phyloP scores from a whole-genome alignment of 2,888 invertebrate genomes.

The Ethmia dodecea region DNA sequence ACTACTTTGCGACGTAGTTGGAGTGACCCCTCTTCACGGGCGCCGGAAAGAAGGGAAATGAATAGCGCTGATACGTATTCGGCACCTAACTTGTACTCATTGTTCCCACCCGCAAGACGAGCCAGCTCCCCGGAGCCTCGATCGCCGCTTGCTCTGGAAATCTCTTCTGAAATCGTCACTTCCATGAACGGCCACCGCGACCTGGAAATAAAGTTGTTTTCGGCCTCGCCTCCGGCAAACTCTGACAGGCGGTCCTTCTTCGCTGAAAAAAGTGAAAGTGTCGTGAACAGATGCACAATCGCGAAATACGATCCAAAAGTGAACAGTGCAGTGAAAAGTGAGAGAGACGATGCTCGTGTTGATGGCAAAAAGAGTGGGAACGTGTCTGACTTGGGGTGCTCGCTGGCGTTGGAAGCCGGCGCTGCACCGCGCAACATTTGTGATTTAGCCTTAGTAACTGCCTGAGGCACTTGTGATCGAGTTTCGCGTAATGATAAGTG shows the following conservation, averaged over 20 bases:
- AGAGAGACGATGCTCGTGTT: slow-evolving; percentile 42
- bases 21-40: slow-evolving; percentile 79
- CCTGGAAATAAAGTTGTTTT: slow-evolving; percentile 87
- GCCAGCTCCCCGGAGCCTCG: slow-evolving; percentile 61
- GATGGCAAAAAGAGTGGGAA: slow-evolving; percentile 55
- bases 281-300: slow-evolving; percentile 58
- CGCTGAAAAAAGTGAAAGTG: slow-evolving; percentile 73
- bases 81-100: slow-evolving; percentile 65
- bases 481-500: slow-evolving; percentile 37
- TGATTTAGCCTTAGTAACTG: slow-evolving; percentile 76
- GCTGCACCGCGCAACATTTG: slow-evolving; percentile 62
- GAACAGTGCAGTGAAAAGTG: slow-evolving; percentile 65
- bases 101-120: slow-evolving; percentile 62
- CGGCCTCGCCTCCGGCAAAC: slow-evolving; percentile 76
- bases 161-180: slow-evolving; percentile 87
- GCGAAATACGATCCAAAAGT: slow-evolving; percentile 54
- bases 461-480: slow-evolving; percentile 60
- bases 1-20: slow-evolving; percentile 77
- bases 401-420: slow-evolving; percentile 44
- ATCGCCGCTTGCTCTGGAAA: slow-evolving; percentile 77
- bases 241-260: slow-evolving; percentile 67
- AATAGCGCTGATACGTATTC: slow-evolving; percentile 53
- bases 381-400: slow-evolving; percentile 56
- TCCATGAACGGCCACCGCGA: slow-evolving; percentile 87
- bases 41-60: slow-evolving; percentile 56